phyloP scores from a whole-genome alignment of 2,888 invertebrate species.

The Eueremaeus valkanovi region DNA sequence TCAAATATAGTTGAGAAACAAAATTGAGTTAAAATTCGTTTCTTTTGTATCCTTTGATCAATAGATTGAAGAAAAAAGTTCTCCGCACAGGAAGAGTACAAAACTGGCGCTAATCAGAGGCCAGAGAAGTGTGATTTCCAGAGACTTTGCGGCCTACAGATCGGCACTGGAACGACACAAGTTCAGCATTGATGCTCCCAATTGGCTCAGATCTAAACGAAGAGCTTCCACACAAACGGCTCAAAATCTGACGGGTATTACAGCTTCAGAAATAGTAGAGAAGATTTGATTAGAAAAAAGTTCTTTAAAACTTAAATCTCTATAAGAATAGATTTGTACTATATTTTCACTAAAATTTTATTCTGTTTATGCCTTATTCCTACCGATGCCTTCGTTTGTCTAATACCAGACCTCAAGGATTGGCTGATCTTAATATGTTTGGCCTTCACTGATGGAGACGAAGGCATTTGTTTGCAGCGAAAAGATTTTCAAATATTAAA shows the following conservation, averaged over 20 bases:
- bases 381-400: no score
- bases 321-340: neutral
- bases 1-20: neutral
- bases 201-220: constrained; percentile 42
- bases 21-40: neutral
- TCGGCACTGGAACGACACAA: constrained; percentile 44
- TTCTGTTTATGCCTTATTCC: neutral
- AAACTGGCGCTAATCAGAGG: constrained; percentile 46
- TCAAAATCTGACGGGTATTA: constrained; percentile 15
- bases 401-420: constrained; percentile 37
- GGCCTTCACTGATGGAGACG: constrained; percentile 46
- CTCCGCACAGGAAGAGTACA: constrained; percentile 36
- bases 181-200: constrained; percentile 45
- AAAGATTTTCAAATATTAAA: constrained; percentile 42
- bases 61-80: constrained; percentile 44
- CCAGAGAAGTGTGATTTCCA: constrained; percentile 45
- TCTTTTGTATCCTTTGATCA: neutral
- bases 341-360: neutral
- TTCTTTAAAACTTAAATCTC: neutral
- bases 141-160: constrained; percentile 47
- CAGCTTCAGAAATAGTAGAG: no score
- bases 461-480: constrained; percentile 45
- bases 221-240: constrained; percentile 24
- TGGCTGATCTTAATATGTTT: constrained; percentile 48
- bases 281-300: neutral